Base-by-base conservation (phyloP, 64 coral and sea anemone genomes). In the Pocillopora verrucosa region DNA sequence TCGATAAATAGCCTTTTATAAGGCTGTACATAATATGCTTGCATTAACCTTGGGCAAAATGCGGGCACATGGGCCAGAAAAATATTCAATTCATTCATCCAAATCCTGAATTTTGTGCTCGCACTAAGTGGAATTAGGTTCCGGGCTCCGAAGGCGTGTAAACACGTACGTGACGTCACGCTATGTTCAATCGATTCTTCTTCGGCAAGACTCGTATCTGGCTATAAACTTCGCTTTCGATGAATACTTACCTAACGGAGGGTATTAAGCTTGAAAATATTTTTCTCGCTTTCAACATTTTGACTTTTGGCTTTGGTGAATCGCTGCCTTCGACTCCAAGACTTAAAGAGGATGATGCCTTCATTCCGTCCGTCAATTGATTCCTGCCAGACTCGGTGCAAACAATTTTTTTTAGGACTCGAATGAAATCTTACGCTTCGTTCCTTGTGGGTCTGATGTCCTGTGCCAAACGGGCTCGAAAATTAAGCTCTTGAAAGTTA, bases 11-110 rank as follows among this genome's bases (percentile, higher is more conserved):
- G 87, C 92, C 92, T 89, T 86, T 93, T 14, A 93, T 82, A 84
- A 93, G 87, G 87, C 92, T 86, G 73, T 93, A 93, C 92, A 93
- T 93, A 93, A 79, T 93, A 93, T 22, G 36, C 82, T 85, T 72
- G 70, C 82, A 65, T 85, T 10, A 85, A 83, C 2, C 35, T 3
- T 25, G 11, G 82, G 38, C 14, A 57, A 56, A 24, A 58, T 57
- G 56, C 1, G 0, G 38, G 22, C 65, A 38, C 20, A 36, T 57
- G 16, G 56, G 75, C 75, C 59, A 36, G 62, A 81, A 79, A 61
- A 59, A n/a, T 9, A 61, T 35, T 16, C 58, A 57, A 9, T 26
- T 61, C 11, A 34, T 81, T 60, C 45, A 13, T 4, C 20, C 60
- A 24, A 61, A n/a, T 68, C 20, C 0, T 10, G 6, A 11, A 13